Evolutionary conservation across 1,140 invertebrate genomes (phyloP).

Genomic region (Zaprionus taronus): DNA sequence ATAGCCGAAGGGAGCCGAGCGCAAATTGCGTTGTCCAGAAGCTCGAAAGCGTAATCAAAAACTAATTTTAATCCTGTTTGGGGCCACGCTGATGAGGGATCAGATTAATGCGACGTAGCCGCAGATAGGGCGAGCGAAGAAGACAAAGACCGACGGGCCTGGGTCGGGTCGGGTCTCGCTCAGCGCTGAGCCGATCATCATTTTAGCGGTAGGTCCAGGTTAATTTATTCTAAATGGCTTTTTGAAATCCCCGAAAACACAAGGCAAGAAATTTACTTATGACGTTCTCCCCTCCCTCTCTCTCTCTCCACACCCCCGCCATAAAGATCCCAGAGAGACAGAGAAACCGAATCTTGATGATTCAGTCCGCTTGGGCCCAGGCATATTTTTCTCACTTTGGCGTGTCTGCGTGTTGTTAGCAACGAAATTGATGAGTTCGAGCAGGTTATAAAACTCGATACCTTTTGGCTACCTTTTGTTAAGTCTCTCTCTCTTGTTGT

Average conservation of each 20-base stretch:
- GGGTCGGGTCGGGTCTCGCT: slow-evolving; percentile 15
- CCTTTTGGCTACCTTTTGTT: slow-evolving; percentile 74
- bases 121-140: slow-evolving; percentile 1
- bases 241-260: slow-evolving; percentile 78
- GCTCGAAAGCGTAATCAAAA: slow-evolving; percentile 85
- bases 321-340: not conserved
- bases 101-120: slow-evolving; percentile 64
- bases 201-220: slow-evolving; percentile 78
- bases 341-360: slow-evolving; percentile 53
- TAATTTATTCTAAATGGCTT: slow-evolving; percentile 83
- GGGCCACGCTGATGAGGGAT: slow-evolving; percentile 71
- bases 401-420: slow-evolving; percentile 82
- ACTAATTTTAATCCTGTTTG: slow-evolving; percentile 84
- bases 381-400: slow-evolving; percentile 81
- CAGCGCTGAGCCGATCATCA: slow-evolving; percentile 51
- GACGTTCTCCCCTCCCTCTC: slow-evolving; percentile 37
- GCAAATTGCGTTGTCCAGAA: slow-evolving; percentile 84
- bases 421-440: slow-evolving; percentile 82
- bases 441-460: slow-evolving; percentile 82
- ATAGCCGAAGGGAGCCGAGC: slow-evolving; percentile 35
- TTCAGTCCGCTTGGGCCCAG: slow-evolving; percentile 53
- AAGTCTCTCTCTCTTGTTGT: slow-evolving; percentile 44
- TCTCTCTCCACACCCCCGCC: not conserved
- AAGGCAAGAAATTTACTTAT: slow-evolving; percentile 75
- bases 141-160: slow-evolving; percentile 12